Conservation (phyloP, 2,797 vertebrate genomes). For the Silurus lanzhouensis region DNA sequence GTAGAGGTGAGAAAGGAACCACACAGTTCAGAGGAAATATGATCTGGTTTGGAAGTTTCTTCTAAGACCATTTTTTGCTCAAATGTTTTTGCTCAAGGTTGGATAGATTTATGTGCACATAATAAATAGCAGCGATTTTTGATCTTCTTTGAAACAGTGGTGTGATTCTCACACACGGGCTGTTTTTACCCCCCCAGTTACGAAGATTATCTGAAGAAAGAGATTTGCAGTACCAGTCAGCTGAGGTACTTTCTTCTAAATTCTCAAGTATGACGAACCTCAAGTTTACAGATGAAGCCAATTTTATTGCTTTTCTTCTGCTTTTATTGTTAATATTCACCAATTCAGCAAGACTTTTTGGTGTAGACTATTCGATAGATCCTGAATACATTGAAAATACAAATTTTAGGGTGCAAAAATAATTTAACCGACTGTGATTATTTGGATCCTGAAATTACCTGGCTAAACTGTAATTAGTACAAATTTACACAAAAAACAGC, state of each 20-base stretch:
- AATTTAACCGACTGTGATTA: not conserved
- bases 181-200: not conserved
- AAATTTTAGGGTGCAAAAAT: not conserved
- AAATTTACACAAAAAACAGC: not conserved
- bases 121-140: not conserved
- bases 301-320: not conserved
- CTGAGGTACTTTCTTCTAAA: not conserved
- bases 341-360: not conserved
- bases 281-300: not conserved
- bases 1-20: not conserved
- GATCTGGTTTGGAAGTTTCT: not conserved
- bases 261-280: not conserved
- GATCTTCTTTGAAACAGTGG: too few species aligned
- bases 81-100: not conserved
- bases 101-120: not conserved
- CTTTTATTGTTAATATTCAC: not conserved
- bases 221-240: not conserved
- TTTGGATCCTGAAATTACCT: not conserved
- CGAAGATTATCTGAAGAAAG: not conserved
- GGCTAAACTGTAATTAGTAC: not conserved
- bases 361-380: too few species aligned
- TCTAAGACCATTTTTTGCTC: not conserved
- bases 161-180: not conserved
- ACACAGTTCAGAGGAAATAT: not conserved
- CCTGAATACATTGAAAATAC: not conserved